Conservation (phyloP, 2,797 vertebrate species). For the Takifugu rubripes region DNA sequence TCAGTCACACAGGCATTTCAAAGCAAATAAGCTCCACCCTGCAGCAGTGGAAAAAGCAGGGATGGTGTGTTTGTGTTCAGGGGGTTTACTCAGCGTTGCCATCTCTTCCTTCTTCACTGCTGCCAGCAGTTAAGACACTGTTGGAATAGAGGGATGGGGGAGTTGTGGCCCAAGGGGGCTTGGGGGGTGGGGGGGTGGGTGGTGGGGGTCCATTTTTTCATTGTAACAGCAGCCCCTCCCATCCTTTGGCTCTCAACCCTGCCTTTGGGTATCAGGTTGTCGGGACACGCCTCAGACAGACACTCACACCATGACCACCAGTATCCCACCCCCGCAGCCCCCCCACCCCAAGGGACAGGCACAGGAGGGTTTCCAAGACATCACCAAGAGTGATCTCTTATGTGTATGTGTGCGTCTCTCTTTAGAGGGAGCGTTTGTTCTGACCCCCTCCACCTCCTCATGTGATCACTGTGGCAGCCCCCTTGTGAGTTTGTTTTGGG, state of each 20-base stretch:
- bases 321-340: slow-evolving; percentile 8
- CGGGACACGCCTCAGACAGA: slow-evolving; percentile 44
- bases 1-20: slow-evolving; percentile 64
- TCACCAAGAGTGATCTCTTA: slow-evolving; percentile 37
- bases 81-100: slow-evolving; percentile 36
- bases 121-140: slow-evolving; percentile 45
- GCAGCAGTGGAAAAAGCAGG: slow-evolving; percentile 43
- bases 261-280: slow-evolving; percentile 49
- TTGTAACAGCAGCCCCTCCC: slow-evolving; percentile 34
- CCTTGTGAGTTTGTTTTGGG: slow-evolving; percentile 35
- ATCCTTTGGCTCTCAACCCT: slow-evolving; percentile 33
- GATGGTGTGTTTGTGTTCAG: slow-evolving; percentile 3
- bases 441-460: slow-evolving; percentile 27
- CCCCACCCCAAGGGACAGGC: slow-evolving; percentile 34
- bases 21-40: slow-evolving; percentile 69
- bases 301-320: slow-evolving; percentile 14
- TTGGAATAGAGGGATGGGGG: slow-evolving; percentile 14
- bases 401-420: slow-evolving; percentile 21
- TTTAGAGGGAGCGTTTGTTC: slow-evolving; percentile 16
- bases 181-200: neutral
- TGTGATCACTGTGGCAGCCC: slow-evolving; percentile 51
- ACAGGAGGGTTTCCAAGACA: slow-evolving; percentile 40
- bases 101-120: slow-evolving; percentile 44
- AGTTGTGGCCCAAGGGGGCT: too few species aligned
- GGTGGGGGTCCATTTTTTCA: slow-evolving; percentile 44